A percentile compares a stretch with the other conserved stretches of the same genome.
Evolutionary conservation across 2,888 invertebrate genomes (phyloP).

Genomic region (Seira musarum): DNA sequence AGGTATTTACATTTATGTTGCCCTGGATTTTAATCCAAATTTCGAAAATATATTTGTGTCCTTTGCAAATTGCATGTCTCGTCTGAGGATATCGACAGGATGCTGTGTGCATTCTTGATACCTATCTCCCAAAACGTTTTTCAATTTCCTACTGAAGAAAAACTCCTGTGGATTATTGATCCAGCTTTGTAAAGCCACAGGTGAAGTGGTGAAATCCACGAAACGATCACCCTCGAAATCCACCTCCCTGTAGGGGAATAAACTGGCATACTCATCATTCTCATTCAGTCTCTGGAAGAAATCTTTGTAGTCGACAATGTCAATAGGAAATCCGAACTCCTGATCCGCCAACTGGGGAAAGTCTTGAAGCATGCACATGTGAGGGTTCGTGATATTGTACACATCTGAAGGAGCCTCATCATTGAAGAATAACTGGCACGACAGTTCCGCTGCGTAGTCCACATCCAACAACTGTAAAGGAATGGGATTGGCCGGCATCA

Average conservation of each 20-base stretch:
- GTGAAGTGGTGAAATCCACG: conserved; percentile 48
- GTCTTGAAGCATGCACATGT: conserved; percentile 42
- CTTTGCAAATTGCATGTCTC: conserved; percentile 51
- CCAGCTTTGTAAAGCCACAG: conserved; percentile 43
- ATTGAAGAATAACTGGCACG: conserved; percentile 55
- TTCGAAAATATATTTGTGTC: conserved; percentile 37
- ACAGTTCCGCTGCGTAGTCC: conserved; percentile 54
- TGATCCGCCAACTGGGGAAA: conserved; percentile 25
- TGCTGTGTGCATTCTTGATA: conserved; percentile 27
- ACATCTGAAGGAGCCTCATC: conserved; percentile 52
- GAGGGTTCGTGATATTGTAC: conserved; percentile 64
- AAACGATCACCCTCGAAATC: conserved; percentile 53
- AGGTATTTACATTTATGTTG: too few species aligned
- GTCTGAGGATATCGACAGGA: conserved; percentile 38
- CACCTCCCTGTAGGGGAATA: conserved; percentile 50
- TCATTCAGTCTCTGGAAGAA: conserved; percentile 34
- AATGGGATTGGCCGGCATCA: conserved; percentile 56
- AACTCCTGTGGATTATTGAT: conserved; percentile 46
- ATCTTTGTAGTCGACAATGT: conserved; percentile 49
- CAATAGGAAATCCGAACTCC: conserved; percentile 49
- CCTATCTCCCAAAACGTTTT: conserved; percentile 4
- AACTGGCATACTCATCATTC: conserved; percentile 51
- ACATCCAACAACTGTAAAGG: conserved; percentile 52
- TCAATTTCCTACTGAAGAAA: conserved; percentile 43
- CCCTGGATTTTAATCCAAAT: conserved; percentile 30